phyloP scores from a whole-genome alignment of 2,888 invertebrate genomes.

The Vesta saturnalis region DNA sequence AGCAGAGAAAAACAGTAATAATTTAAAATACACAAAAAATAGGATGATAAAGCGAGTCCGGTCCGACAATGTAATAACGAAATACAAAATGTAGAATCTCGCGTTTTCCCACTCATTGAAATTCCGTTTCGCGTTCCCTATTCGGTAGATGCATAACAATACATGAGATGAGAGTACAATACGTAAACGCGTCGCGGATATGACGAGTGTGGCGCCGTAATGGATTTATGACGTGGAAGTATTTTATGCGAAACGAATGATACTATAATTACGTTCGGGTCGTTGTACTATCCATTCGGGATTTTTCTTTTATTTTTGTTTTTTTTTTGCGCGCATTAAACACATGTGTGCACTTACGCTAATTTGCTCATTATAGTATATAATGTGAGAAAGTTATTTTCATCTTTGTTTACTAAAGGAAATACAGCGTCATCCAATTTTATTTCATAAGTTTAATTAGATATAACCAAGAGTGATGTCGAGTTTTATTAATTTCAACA shows the following conservation, averaged over 20 bases:
- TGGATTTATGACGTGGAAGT: constrained; percentile 50
- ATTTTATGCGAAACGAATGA: constrained; percentile 46
- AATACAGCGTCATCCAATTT: background rate
- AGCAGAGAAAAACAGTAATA: too few relatives aligned
- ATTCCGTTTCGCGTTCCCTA: constrained; percentile 31
- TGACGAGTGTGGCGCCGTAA: constrained; percentile 45
- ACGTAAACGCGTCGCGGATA: constrained; percentile 38
- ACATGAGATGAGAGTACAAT: background rate
- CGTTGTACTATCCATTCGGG: constrained; percentile 44
- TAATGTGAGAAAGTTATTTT: constrained; percentile 32
- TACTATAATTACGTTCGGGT: constrained; percentile 48
- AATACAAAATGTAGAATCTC: constrained; percentile 25
- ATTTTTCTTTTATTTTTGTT: constrained; percentile 30
- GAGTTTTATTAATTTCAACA: background rate
- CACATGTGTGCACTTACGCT: constrained; percentile 39
- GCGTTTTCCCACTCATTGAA: constrained; percentile 36
- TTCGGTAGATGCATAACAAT: constrained; percentile 37
- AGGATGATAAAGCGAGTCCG: constrained; percentile 18
- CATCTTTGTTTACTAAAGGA: background rate
- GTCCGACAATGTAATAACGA: constrained; percentile 4
- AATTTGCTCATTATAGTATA: constrained; percentile 29
- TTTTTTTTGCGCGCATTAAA: constrained; percentile 23
- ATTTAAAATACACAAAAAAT: too few relatives aligned
- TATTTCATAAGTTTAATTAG: background rate
- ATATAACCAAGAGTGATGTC: background rate